Percentiles rank a stretch among this genome's conserved stretches.
These are phyloP conservation scores for Rhadinocentrus ornatus DNA, from an alignment of 2,797 vertebrate genomes.

Conservation along the genomic window DNA sequence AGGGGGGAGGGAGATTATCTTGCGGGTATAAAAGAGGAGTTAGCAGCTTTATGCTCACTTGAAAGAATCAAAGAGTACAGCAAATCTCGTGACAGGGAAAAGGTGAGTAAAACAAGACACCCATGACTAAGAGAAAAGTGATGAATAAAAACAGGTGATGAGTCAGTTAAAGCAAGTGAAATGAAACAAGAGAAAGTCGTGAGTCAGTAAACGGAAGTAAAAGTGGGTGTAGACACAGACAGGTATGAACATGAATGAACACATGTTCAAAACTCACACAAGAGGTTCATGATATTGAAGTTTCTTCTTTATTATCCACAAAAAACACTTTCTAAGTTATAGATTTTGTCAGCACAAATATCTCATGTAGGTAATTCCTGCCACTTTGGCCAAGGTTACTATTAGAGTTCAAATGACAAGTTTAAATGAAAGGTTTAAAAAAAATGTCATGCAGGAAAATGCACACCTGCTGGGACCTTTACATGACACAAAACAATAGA, in stretches of 20 bases:
- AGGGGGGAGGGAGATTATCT: not conserved
- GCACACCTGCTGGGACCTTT: not conserved
- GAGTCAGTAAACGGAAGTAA: slow-evolving; percentile 39
- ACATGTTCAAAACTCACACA: not conserved
- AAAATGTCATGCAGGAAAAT: slow-evolving; percentile 12
- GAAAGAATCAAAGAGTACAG: not conserved
- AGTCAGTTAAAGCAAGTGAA: slow-evolving; percentile 35
- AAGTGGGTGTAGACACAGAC: slow-evolving; percentile 13
- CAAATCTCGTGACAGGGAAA: not conserved
- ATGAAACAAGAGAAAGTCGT: slow-evolving; percentile 8
- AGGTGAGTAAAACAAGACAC: slow-evolving; percentile 20
- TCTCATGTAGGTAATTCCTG: not conserved
- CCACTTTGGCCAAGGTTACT: not conserved
- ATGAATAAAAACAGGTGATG: slow-evolving; percentile 21
- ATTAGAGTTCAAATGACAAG: not conserved
- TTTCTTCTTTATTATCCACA: not conserved
- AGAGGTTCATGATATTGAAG: not conserved
- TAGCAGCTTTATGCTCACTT: not conserved
- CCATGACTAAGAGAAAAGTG: slow-evolving; percentile 29
- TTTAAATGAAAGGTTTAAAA: slow-evolving; percentile 6
- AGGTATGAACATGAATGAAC: slow-evolving; percentile 40
- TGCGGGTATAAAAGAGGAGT: slow-evolving; percentile 1
- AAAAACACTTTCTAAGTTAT: not conserved
- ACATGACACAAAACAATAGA: slow-evolving; percentile 23
- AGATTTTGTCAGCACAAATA: not conserved